These are phyloP conservation scores for Ailuropoda melanoleuca DNA, from an alignment of 2,113 vertebrate genomes.

Conservation along the genomic window DNA sequence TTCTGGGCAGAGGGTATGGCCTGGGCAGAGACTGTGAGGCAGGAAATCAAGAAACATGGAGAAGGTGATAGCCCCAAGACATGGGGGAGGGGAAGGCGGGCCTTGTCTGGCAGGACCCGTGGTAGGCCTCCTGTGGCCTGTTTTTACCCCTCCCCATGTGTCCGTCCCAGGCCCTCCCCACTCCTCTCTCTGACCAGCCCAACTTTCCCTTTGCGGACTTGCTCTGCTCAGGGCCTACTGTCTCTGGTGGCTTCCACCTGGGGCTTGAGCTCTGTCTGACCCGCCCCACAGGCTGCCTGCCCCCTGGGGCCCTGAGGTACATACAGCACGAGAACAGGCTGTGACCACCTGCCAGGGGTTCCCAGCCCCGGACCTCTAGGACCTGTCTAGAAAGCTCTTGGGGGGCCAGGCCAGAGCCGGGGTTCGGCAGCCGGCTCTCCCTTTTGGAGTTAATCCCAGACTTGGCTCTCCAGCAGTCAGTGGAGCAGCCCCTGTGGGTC, in stretches of 20 bases:
- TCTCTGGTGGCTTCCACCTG: background rate
- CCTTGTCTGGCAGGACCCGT: background rate
- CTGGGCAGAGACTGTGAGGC: background rate
- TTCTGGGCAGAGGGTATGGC: background rate
- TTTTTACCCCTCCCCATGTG: accelerated
- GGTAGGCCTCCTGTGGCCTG: background rate
- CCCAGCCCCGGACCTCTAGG: background rate
- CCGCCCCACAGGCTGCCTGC: background rate
- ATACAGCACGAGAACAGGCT: background rate
- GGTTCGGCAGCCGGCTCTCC: background rate
- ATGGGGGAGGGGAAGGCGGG: background rate
- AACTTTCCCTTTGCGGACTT: background rate
- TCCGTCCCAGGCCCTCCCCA: background rate
- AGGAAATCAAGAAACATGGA: background rate
- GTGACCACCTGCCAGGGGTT: background rate
- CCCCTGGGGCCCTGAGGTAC: background rate
- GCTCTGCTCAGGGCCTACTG: background rate
- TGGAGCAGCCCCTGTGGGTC: background rate
- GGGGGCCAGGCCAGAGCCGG: background rate
- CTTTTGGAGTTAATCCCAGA: background rate
- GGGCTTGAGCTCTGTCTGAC: background rate
- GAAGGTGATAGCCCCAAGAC: background rate
- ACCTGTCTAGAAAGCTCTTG: background rate
- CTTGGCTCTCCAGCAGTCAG: background rate
- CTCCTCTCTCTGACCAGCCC: background rate